Evolutionary conservation across 1,140 invertebrate genomes (phyloP), one percentile per base, ranked within the genome.

Genomic region (Melanaphis sacchari): DNA sequence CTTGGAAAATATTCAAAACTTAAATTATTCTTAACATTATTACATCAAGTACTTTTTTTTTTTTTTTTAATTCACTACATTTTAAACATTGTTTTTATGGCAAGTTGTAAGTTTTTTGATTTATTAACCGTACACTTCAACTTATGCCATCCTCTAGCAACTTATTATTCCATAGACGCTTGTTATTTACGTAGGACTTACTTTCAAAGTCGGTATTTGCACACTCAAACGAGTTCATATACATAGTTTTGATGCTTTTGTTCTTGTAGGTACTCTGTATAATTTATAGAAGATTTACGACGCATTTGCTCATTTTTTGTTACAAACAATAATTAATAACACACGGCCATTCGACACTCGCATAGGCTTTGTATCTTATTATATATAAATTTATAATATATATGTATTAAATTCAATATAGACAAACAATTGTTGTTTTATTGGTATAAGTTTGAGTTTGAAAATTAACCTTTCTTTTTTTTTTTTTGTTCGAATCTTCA

Each of bases 271-370:
- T 66, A 66, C 59, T 66, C 31, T 31, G 59, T 76, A 76, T 76
- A 76, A n/a, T 76, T n/a, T 76, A 76, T n/a, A n/a, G 59, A 76
- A 76, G 59, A 76, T 76, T 76, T 76, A 76, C 59, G 59, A 76
- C 59, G 36, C 59, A 76, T 76, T 76, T n/a, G 59, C 59, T 21
- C 59, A 76, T n/a, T 76, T 76, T 76, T 76, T n/a, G 59, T n/a
- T 5, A 5, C 59, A 6, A 6, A 76, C 59, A n/a, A 76, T n/a
- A 76, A 76, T 76, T 76, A 76, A 76, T 76, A 76, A 76, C 59
- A 66, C 59, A 31, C 8, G 31, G 59, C 31, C 59, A 26, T 76
- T 76, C 59, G 59, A 76, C 59, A 18, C 59, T n/a, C 31, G 11
- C 11, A 66, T 11, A n/a, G 11, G n/a, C 31, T 4, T 5, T 18